These are phyloP conservation scores for Melanaphis sacchari DNA, from an alignment of 1,140 invertebrate species.

Conservation along the genomic window DNA sequence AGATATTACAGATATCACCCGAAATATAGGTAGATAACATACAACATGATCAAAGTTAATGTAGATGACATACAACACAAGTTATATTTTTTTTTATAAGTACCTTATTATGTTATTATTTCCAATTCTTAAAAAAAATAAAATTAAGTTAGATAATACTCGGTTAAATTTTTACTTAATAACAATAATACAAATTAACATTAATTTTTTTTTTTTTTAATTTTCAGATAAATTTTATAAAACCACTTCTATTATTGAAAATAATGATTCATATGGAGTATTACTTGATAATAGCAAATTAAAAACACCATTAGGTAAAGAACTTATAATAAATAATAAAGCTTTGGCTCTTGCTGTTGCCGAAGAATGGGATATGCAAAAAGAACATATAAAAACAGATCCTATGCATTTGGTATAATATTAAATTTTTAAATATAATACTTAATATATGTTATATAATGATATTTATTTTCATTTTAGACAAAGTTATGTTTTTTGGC, in stretches of 20 bases:
- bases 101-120: not conserved
- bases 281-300: slow-evolving; percentile 83
- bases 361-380: slow-evolving; percentile 90
- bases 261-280: slow-evolving; percentile 74
- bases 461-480: slow-evolving; percentile 66
- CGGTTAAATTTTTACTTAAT: not conserved
- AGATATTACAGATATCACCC: no score
- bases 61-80: no score
- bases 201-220: not conserved
- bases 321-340: slow-evolving; percentile 82
- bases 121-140: not conserved
- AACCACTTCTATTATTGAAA: slow-evolving; percentile 71
- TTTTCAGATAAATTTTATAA: slow-evolving; percentile 70
- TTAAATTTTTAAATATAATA: not conserved
- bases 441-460: slow-evolving; percentile 27
- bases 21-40: no score
- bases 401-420: slow-evolving; percentile 86
- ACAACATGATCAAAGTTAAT: no score
- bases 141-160: not conserved
- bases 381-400: slow-evolving; percentile 76
- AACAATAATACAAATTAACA: not conserved
- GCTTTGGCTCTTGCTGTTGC: slow-evolving; percentile 89
- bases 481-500: slow-evolving; percentile 89
- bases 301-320: slow-evolving; percentile 83
- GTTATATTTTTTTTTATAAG: no score